Base-by-base conservation (phyloP, 1,140 invertebrate species). In the Drosophila elegans region DNA sequence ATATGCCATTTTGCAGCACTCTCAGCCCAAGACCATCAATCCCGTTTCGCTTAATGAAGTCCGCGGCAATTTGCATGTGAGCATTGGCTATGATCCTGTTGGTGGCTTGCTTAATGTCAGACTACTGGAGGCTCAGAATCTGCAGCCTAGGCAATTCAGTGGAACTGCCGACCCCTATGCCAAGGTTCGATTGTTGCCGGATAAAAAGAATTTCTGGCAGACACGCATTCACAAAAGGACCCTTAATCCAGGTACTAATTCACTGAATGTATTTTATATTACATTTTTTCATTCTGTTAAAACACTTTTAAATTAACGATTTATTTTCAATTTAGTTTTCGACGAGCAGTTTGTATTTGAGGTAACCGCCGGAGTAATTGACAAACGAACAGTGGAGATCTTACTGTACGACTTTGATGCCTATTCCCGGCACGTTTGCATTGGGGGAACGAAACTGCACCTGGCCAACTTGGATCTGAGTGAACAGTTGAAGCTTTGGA, bases 301-400 rank as follows among this genome's bases (percentile, higher is more conserved):
- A 6, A 13, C 7, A 36, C 9, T 36, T 36, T 36, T 1, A 36
- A 36, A 11, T 11, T 10, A 36, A 36, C 34, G 10, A 32, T n/a
- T 36, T 4, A 27, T 25, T 13, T 0, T 3, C 1, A 0, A 11
- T 92, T 44, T 89, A 94, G 93, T 95, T 51, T 96, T 95, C 88
- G 94, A 95, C 42, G 94, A 96, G 56, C 94, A 96, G 52, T 97
- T 96, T 83, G 93, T 96, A 2, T 95, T 96, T 67, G 96, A 96
- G 91, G 95, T 96, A 62, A 94, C 94, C 53, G 94, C 95, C 5
- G 90, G 94, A 3, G 93, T 95, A 0, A 84, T 95, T 42, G 92
- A 91, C 10, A 93, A 93, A 80, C 74, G 91, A 93, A 93, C 94
- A 64, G 52, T 93, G 51, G 93, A 94, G 93, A 77, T 95, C 49